These are phyloP conservation scores for Phyto melanocephala DNA, from an alignment of 2,888 invertebrate genomes.

Conservation along the genomic window DNA sequence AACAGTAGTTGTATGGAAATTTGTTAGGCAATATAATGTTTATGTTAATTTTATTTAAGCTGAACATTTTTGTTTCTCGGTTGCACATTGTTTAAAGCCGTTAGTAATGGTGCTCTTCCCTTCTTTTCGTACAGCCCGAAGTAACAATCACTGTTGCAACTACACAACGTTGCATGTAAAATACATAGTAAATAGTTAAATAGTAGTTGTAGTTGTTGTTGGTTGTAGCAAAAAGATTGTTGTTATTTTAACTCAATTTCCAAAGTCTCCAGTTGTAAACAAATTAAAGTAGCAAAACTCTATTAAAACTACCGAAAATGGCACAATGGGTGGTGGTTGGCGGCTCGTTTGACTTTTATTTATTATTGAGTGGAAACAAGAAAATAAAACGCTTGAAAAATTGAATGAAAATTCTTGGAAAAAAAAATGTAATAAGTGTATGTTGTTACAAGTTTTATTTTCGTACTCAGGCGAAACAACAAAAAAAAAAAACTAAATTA, in stretches of 20 bases:
- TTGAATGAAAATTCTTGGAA: constrained; percentile 13
- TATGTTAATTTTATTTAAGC: constrained; percentile 22
- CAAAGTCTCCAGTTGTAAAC: constrained; percentile 58
- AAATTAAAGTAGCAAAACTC: constrained; percentile 58
- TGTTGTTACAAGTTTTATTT: background rate
- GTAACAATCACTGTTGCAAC: constrained; percentile 3
- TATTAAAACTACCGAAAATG: constrained; percentile 60
- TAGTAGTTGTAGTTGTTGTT: background rate
- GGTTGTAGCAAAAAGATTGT: constrained; percentile 18
- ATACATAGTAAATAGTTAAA: too few species aligned
- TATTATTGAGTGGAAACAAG: constrained; percentile 4
- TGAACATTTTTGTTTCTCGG: background rate
- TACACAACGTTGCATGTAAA: background rate
- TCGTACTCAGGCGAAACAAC: constrained; percentile 23
- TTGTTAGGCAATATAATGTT: constrained; percentile 2
- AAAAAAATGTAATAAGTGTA: background rate
- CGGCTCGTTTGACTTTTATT: constrained; percentile 19
- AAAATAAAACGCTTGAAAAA: constrained; percentile 16
- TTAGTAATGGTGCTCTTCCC: background rate
- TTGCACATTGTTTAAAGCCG: constrained; percentile 26
- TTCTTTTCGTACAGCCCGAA: background rate
- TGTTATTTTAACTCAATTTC: constrained; percentile 60
- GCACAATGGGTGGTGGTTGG: constrained; percentile 28
- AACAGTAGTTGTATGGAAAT: background rate
- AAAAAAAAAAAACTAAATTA: constrained; percentile 29